Evolutionary conservation across 2,888 invertebrate genomes (phyloP).

Genomic region (Alsophila aescularia): DNA sequence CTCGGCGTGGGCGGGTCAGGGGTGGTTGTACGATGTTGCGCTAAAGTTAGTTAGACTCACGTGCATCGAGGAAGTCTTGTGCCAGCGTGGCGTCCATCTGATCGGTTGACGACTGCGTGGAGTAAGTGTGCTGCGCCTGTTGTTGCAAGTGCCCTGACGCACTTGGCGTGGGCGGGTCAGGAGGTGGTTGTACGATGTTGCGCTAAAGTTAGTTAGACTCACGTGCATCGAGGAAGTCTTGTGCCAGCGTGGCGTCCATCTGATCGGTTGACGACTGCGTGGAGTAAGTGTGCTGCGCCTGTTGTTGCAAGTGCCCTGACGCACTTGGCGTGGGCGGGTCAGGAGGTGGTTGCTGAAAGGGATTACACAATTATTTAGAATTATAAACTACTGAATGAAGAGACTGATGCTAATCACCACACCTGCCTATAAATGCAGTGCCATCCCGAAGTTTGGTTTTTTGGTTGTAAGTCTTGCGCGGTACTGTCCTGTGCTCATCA

Average conservation of each 20-base stretch:
- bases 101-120: slow-evolving; percentile 1
- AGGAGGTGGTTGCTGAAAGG: slow-evolving; percentile 62
- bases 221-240: slow-evolving; percentile 29
- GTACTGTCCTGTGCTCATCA: too few species aligned
- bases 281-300: slow-evolving; percentile 21
- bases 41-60: slow-evolving; percentile 6
- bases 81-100: slow-evolving; percentile 16
- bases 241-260: slow-evolving; percentile 19
- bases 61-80: slow-evolving; percentile 27
- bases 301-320: slow-evolving; percentile 55
- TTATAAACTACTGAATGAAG: too few species aligned
- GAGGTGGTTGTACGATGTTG: slow-evolving; percentile 53
- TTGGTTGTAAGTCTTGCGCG: too few species aligned
- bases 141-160: background rate
- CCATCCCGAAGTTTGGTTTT: too few species aligned
- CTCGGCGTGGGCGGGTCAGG: too few species aligned
- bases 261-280: background rate
- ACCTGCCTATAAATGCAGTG: too few species aligned
- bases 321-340: slow-evolving; percentile 79
- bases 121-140: slow-evolving; percentile 18
- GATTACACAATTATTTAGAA: too few species aligned
- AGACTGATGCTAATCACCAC: too few species aligned
- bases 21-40: slow-evolving; percentile 52
- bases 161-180: too few species aligned
- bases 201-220: background rate